Base-by-base conservation (phyloP, 2,113 vertebrate genomes). In the Pollimyrus isidori region DNA sequence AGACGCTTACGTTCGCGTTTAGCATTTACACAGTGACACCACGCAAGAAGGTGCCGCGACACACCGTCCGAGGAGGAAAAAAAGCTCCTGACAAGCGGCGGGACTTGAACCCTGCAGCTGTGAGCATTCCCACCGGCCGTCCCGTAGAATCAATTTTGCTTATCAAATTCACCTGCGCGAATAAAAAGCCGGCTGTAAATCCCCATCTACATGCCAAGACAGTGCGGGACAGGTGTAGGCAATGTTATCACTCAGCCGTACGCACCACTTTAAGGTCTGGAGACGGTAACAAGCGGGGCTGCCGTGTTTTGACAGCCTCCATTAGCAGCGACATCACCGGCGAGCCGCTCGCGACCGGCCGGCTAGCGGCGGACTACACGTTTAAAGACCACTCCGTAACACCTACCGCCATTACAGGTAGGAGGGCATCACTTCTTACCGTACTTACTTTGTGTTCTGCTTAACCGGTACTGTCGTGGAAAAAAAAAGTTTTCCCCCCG, bases 251-350 rank as follows among this genome's bases (percentile, higher is more conserved):
- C 69, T 76, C 69, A 39, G 73, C 5, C 17, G 0, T 39, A 69
- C 35, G 35, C 35, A 17, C 6, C 69, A 39, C 15, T 39, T 39
- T 39, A 5, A 76, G 19, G 42, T 21, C 39, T 13, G 42, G 48
- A 19, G 30, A 73, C 87, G 52, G 84, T 56, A 26, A 65, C 7
- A 11, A 26, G 45, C 83, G 56, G 13, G 42, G 53, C 30, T 52
- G 85, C 35, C 26, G 85, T 69, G 53, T 89, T 90, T 42, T 92
- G 90, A 91, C 92, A 91, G 91, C 35, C 88, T 90, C 90, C 88
- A 89, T 89, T 91, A 90, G 89, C 93, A 89, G 90, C 92, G 93
- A 89, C 86, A 62, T 39, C 56, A 65, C 88, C 30, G 89, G 87
- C 49, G 65, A 23, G 88, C 90, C 39, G 50, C 2, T 80, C 13